A percentile compares a stretch with the other conserved stretches of the same genome.
Evolutionary conservation across 2,113 vertebrate species (phyloP).

Genomic region (human (Homo sapiens)): GRCh38 chrX:46314501-46315000

Average conservation of each 20-base stretch:
- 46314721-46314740: not conserved
- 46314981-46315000: too few relatives aligned
- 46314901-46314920: too few relatives aligned
- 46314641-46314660: not conserved
- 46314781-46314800: not conserved
- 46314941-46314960: too few relatives aligned
- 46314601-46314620: not conserved
- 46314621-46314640: not conserved
- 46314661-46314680: not conserved
- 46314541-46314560: not conserved
- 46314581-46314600: not conserved
- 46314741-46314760: not conserved
- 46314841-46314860: not conserved
- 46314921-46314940: too few relatives aligned
- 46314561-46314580: not conserved
- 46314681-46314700: not conserved
- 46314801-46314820: not conserved
- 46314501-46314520: not conserved
- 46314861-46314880: not conserved
- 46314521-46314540: not conserved
- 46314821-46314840: conserved; percentile 19
- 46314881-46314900: too few relatives aligned
- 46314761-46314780: not conserved
- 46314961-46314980: too few relatives aligned
- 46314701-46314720: not conserved